Conservation (phyloP, 2,113 vertebrate genomes). For the Gopherus evgoodei region DNA sequence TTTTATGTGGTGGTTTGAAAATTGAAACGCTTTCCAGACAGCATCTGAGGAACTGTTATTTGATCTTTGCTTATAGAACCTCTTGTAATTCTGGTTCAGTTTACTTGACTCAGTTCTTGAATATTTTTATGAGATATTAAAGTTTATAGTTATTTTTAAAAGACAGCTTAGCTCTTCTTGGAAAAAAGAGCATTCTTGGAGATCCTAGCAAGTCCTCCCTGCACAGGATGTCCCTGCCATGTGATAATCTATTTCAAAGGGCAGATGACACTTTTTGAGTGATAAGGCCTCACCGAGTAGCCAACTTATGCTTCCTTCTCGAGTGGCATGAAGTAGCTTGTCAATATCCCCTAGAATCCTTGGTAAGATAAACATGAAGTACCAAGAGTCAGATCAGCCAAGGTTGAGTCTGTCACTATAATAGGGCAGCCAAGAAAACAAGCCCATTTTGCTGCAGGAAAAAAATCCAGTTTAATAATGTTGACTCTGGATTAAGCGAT, state of each 20-base stretch:
- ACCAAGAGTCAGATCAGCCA: neutral
- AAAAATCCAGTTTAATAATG: neutral
- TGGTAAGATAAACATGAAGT: neutral
- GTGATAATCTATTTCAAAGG: neutral
- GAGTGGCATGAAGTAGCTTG: neutral
- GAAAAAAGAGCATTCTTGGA: neutral
- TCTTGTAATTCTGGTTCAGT: neutral
- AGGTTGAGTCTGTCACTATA: neutral
- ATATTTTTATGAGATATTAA: neutral
- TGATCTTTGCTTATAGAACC: neutral
- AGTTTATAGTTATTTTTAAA: neutral
- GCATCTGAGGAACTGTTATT: neutral
- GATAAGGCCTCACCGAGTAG: rapidly evolving
- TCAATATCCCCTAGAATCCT: neutral
- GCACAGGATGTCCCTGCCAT: neutral
- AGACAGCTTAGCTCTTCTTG: neutral
- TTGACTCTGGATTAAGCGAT: neutral
- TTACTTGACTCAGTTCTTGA: neutral
- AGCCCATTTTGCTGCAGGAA: neutral
- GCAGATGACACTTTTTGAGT: neutral
- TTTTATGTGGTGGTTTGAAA: neutral
- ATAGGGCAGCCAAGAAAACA: neutral
- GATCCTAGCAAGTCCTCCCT: neutral
- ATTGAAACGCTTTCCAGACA: neutral
- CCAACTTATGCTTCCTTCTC: neutral